phyloP scores from a whole-genome alignment of 2,113 vertebrate species.

The Scomber japonicus region DNA sequence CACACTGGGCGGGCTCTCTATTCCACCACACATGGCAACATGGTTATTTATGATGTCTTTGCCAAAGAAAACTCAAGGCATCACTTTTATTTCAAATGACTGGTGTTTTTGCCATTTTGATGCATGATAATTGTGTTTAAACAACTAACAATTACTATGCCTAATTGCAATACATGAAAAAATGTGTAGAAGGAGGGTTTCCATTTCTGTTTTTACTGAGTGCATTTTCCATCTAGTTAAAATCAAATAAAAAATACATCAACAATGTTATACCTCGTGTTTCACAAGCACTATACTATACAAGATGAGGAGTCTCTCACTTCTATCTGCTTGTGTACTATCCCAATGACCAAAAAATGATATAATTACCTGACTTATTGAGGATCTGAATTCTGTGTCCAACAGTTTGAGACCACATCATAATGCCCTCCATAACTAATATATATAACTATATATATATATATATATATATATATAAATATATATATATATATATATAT shows the following conservation, averaged over 20 bases:
- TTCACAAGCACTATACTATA: background rate
- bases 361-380: background rate
- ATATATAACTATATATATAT: background rate
- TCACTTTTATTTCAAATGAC: conserved; percentile 30
- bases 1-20: background rate
- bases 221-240: background rate
- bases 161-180: conserved; percentile 42
- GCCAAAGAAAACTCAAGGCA: conserved; percentile 31
- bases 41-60: conserved; percentile 36
- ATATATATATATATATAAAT: too few relatives aligned
- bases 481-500: too few relatives aligned
- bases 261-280: background rate
- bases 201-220: background rate
- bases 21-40: conserved; percentile 30
- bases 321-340: background rate
- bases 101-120: conserved; percentile 12
- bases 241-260: background rate
- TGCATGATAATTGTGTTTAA: conserved; percentile 47
- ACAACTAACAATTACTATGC: conserved; percentile 43
- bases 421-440: conserved; percentile 4
- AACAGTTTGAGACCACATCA: conserved; percentile 21
- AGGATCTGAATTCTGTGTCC: conserved; percentile 1
- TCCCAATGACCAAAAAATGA: background rate
- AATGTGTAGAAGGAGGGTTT: conserved; percentile 12
- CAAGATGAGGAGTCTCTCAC: background rate